Conservation (phyloP, 2,113 vertebrate species). For the Sceloporus undulatus region DNA sequence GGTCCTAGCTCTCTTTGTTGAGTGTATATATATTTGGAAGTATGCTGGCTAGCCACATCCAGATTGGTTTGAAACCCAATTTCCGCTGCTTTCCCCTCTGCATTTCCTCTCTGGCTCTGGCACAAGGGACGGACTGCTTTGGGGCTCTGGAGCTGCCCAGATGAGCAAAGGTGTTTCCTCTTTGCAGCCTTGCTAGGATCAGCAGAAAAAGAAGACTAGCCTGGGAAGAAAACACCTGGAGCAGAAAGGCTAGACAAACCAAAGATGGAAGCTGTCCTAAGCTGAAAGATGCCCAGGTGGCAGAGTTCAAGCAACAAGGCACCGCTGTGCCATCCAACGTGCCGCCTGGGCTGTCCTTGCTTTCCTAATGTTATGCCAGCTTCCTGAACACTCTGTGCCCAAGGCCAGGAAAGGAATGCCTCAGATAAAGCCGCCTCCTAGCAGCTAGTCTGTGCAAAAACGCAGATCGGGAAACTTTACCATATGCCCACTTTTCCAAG, state of each 20-base stretch:
- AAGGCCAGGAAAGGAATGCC: background rate
- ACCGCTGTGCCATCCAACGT: background rate
- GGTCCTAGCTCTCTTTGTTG: background rate
- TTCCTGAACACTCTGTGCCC: slow-evolving; percentile 2
- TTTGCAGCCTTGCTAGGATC: background rate
- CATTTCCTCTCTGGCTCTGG: background rate
- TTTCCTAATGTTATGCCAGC: background rate
- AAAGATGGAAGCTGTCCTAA: background rate
- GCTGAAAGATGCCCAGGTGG: background rate
- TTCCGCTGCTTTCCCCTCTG: background rate
- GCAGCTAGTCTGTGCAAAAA: background rate
- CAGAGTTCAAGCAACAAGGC: background rate
- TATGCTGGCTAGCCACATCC: background rate
- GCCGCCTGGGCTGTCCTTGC: background rate
- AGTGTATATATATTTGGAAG: background rate
- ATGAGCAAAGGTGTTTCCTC: slow-evolving; percentile 15
- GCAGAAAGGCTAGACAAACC: too few species aligned
- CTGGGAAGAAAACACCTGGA: background rate
- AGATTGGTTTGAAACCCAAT: background rate
- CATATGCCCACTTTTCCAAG: background rate
- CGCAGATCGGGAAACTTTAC: background rate
- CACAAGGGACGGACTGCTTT: background rate
- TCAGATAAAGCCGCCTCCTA: background rate
- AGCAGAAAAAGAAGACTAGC: background rate
- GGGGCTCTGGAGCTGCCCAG: background rate